A percentile compares a stretch with the other conserved stretches of the same genome.
Conservation (phyloP, 2,888 invertebrate genomes). For the Artemia sp. region DNA sequence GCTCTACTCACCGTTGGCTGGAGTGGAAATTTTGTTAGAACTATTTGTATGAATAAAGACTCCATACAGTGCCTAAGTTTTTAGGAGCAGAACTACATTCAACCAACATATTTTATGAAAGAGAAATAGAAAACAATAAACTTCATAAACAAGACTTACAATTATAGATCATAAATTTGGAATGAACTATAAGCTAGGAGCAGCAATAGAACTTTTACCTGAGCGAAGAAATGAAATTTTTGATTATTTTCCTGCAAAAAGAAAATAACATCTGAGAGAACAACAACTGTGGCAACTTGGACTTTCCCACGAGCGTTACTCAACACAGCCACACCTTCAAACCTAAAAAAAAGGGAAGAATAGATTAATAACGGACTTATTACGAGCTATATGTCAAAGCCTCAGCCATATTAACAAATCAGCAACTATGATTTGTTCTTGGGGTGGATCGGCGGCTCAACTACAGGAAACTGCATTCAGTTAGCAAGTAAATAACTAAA, state of each 20-base stretch:
- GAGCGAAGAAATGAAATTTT: constrained; percentile 64
- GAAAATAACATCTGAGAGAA: constrained; percentile 76
- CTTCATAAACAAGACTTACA: neutral
- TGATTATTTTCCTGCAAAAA: constrained; percentile 81
- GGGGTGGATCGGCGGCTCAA: too few species aligned
- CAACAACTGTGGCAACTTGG: constrained; percentile 69
- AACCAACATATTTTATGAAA: constrained; percentile 1
- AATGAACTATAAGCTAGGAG: constrained; percentile 17
- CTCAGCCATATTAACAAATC: too few species aligned
- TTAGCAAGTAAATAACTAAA: too few species aligned
- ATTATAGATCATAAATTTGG: constrained; percentile 19
- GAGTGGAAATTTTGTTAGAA: too few species aligned
- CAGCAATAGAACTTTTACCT: constrained; percentile 66
- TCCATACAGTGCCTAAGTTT: too few species aligned
- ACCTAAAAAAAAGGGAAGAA: constrained; percentile 34
- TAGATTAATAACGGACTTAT: too few species aligned
- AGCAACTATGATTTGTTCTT: too few species aligned
- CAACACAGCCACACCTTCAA: constrained; percentile 71
- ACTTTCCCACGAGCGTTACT: constrained; percentile 83
- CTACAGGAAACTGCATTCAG: too few species aligned
- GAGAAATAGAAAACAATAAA: constrained; percentile 16
- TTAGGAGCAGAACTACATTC: too few species aligned
- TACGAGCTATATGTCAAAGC: too few species aligned
- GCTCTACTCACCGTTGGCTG: too few species aligned
- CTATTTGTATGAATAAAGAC: too few species aligned